Conservation (phyloP, 2,113 vertebrate species). For the Mungos mungo region DNA sequence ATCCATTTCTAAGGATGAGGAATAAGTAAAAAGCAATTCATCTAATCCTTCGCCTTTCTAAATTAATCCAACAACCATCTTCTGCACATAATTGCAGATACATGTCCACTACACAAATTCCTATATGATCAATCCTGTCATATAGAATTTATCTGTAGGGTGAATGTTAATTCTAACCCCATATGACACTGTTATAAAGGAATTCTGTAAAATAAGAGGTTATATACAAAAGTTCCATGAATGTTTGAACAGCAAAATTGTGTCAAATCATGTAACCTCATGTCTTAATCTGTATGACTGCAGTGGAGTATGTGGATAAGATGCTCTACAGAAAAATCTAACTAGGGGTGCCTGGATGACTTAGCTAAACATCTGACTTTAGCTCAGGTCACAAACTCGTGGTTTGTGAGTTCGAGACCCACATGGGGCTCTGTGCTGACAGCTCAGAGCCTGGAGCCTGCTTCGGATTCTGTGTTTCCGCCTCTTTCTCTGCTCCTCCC, state of each 20-base stretch:
- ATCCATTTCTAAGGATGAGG: neutral
- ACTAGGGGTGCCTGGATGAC: neutral
- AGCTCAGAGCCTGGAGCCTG: too few species aligned
- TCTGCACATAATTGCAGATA: neutral
- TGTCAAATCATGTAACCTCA: neutral
- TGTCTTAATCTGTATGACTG: neutral
- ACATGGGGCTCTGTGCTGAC: too few species aligned
- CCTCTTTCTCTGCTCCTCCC: too few species aligned
- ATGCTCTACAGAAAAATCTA: neutral
- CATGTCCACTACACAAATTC: neutral
- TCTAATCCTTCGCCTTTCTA: neutral
- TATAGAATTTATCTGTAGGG: neutral
- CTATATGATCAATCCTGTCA: neutral
- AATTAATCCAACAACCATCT: neutral
- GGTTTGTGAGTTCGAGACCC: too few species aligned
- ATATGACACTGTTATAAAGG: neutral
- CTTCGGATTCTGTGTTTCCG: too few species aligned
- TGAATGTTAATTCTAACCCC: neutral
- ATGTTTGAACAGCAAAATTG: neutral
- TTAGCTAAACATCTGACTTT: too few species aligned
- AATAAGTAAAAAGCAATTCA: neutral
- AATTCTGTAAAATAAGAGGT: slow-evolving; percentile 37
- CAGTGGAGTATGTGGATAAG: neutral
- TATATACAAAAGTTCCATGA: neutral
- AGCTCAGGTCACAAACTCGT: too few species aligned